phyloP scores from a whole-genome alignment of 2,888 invertebrate genomes.

The Heteropelma amictum region DNA sequence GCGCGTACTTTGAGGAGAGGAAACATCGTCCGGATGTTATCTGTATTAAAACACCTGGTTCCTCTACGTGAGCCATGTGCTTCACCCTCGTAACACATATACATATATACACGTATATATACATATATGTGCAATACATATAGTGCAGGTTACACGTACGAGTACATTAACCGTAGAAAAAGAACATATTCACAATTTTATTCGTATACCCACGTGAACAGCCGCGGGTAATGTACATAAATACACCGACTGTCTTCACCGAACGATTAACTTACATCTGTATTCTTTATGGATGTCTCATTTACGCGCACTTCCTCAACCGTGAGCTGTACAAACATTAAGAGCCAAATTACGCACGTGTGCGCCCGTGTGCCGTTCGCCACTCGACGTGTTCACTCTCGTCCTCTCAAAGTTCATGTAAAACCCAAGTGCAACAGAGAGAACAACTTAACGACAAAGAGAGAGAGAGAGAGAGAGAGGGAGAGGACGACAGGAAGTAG shows the following conservation, averaged over 20 bases:
- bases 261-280: conserved; percentile 41
- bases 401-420: neutral
- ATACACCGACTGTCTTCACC: conserved; percentile 16
- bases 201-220: neutral
- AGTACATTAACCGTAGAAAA: no score
- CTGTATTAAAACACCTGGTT: conserved; percentile 53
- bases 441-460: neutral
- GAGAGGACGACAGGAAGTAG: conserved; percentile 46
- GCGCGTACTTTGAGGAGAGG: neutral
- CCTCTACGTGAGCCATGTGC: neutral
- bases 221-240: neutral
- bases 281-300: conserved; percentile 52
- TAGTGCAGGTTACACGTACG: neutral
- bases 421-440: neutral
- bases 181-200: no score
- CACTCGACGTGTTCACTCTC: neutral
- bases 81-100: neutral
- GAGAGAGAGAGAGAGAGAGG: conserved; percentile 11
- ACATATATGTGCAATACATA: conserved; percentile 15
- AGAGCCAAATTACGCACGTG: conserved; percentile 33
- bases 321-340: conserved; percentile 16
- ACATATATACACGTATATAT: neutral
- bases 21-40: conserved; percentile 30
- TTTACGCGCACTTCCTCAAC: conserved; percentile 45
- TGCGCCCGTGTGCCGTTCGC: neutral